Conservation (phyloP, 2,113 vertebrate species). For the Myotis davidii region DNA sequence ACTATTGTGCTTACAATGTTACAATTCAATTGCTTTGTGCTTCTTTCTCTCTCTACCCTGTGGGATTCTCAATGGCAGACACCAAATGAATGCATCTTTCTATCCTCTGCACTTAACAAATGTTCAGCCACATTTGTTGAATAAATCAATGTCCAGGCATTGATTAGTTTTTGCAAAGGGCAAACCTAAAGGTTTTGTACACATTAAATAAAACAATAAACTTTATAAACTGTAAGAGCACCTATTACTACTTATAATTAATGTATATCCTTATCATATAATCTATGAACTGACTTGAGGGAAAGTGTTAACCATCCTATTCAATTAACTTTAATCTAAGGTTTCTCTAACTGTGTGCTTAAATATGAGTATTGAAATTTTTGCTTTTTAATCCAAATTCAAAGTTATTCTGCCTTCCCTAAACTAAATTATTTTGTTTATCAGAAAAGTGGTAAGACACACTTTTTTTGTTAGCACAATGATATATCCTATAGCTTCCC, state of each 20-base stretch:
- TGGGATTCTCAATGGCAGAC: neutral
- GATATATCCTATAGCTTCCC: neutral
- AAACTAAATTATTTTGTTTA: neutral
- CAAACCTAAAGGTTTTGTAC: neutral
- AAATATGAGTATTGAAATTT: neutral
- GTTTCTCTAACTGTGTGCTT: neutral
- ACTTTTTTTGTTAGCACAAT: neutral
- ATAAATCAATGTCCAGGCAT: neutral
- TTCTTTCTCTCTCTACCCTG: neutral
- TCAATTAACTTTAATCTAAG: neutral
- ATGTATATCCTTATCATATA: neutral
- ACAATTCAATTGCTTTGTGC: neutral
- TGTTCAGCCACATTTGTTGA: neutral
- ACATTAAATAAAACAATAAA: neutral
- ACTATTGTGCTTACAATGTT: neutral
- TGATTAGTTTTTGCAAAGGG: neutral
- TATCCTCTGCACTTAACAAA: neutral
- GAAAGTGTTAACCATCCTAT: neutral
- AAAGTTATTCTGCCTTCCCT: slow-evolving; percentile 1
- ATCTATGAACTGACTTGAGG: neutral
- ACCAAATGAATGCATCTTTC: neutral
- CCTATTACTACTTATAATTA: neutral
- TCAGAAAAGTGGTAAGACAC: neutral
- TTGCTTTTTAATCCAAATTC: neutral
- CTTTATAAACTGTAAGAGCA: neutral